phyloP scores from a whole-genome alignment of 2,113 vertebrate genomes.

The Podarcis muralis region DNA sequence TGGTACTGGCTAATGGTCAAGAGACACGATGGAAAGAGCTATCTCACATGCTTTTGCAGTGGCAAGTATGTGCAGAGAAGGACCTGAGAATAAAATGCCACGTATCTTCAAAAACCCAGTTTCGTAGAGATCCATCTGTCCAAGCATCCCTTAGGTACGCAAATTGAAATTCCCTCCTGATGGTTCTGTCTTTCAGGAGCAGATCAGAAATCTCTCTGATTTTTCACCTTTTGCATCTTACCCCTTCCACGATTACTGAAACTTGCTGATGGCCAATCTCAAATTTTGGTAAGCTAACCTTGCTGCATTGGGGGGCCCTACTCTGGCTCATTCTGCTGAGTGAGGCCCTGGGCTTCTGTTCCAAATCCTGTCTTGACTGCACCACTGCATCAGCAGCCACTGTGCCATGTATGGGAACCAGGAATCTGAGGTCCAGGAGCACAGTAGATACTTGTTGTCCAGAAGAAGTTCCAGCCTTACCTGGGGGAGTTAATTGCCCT shows the following conservation, averaged over 20 bases:
- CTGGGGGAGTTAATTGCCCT: background rate
- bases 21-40: background rate
- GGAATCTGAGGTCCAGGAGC: background rate
- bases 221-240: background rate
- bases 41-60: background rate
- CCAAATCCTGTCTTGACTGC: background rate
- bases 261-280: too few species aligned
- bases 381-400: background rate
- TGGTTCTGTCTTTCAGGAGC: too few species aligned
- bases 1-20: background rate
- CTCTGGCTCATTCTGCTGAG: background rate
- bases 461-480: background rate
- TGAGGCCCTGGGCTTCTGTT: background rate
- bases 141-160: too few species aligned
- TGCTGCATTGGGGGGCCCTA: background rate
- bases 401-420: background rate
- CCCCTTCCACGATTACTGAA: background rate
- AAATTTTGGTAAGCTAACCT: background rate
- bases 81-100: too few species aligned
- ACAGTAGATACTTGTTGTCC: background rate
- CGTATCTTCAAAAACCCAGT: too few species aligned
- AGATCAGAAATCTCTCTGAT: background rate
- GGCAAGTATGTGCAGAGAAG: background rate
- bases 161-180: too few species aligned
- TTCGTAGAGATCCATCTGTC: too few species aligned